phyloP scores from a whole-genome alignment of 2,888 invertebrate species.

The Sceliomorpha sp. region DNA sequence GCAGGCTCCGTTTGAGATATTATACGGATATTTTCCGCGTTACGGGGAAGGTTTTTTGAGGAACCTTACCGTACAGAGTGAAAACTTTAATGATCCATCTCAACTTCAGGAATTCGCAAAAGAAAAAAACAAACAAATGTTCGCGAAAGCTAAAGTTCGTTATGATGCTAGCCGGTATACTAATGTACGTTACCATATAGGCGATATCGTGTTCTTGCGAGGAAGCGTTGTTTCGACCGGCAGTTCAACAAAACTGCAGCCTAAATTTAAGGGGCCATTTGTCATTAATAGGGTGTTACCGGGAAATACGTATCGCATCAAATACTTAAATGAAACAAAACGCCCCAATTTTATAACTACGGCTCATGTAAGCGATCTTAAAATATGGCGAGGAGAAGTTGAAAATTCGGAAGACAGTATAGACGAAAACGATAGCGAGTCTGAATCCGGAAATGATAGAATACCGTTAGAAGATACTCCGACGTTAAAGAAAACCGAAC shows the following conservation, averaged over 20 bases:
- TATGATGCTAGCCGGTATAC: neutral
- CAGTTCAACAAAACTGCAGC: neutral
- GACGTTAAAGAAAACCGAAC: no score
- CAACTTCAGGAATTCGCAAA: neutral
- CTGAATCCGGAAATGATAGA: neutral
- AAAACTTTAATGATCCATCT: conserved; percentile 4
- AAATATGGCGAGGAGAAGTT: neutral
- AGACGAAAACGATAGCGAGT: neutral
- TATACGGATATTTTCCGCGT: conserved; percentile 17
- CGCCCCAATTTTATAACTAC: neutral
- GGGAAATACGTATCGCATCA: neutral
- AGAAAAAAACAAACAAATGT: neutral
- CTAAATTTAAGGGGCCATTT: neutral
- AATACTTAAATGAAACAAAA: neutral
- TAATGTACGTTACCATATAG: neutral
- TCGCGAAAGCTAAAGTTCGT: neutral
- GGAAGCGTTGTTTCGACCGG: neutral
- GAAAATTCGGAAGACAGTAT: no score
- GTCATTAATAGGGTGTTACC: neutral
- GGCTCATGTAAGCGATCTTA: neutral
- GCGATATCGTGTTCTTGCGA: neutral
- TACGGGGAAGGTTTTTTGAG: conserved; percentile 1
- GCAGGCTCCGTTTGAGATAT: no score
- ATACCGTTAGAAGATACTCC: neutral
- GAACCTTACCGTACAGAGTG: no score